Evolutionary conservation across 2,888 invertebrate genomes (phyloP), one percentile per base, ranked within the genome.

Genomic region (Julus scanicus): DNA sequence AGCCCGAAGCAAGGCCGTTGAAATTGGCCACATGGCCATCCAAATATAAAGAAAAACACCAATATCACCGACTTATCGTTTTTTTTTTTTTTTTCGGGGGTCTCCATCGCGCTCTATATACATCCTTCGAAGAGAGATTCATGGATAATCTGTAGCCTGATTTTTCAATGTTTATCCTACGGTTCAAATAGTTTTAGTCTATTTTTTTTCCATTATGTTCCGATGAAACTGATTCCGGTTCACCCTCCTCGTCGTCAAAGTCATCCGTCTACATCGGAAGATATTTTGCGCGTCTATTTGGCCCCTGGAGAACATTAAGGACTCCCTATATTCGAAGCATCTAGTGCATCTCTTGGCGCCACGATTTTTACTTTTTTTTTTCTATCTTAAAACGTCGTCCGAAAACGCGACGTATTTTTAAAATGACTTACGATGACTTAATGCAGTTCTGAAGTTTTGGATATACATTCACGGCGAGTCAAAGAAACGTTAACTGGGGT

Each of bases 1-100:
- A 84, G 84, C 84, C 39, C n/a, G 39, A 11, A 83, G 15, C 4
- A n/a, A 63, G 84, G 15, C 44, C 39, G 84, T 5, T 84, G 84
- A 84, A 84, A 84, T 40, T 84, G 17, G 2, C 84, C 84, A 84
- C 84, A 84, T 84, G 84, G 84, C 84, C 84, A 1, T 9, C 15
- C 63, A 2, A n/a, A 63, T n/a, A 63, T 63, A n/a, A n/a, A n/a
- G n/a, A n/a, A 63, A n/a, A 84, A 37, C 17, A 15, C n/a, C 84
- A 37, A 84, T 84, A n/a, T n/a, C n/a, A n/a, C 44, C 44, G 44
- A 44, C 84, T 84, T 84, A 84, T 84, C 84, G n/a, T 84, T 84
- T 4, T 37, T 84, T 84, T 84, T 84, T 84, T n/a, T n/a, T n/a
- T n/a, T n/a, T n/a, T n/a, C n/a, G n/a, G n/a, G n/a, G n/a, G n/a